phyloP scores from a whole-genome alignment of 2,113 vertebrate genomes.

The Pseudorasbora parva region DNA sequence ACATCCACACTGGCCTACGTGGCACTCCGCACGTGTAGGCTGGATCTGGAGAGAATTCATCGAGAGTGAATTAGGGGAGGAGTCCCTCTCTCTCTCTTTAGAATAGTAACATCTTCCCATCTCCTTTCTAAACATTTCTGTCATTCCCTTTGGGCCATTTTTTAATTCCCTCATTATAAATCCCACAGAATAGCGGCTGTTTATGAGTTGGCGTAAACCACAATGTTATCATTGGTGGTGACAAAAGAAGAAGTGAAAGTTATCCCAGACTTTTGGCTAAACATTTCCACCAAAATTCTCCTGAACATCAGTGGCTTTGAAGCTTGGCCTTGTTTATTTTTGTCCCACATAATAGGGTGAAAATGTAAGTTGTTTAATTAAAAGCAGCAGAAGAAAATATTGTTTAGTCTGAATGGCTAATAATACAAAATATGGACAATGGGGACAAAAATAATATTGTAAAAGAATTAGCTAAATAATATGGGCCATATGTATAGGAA shows the following conservation, averaged over 20 bases:
- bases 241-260: neutral
- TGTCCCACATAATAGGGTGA: slow-evolving; percentile 34
- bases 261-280: slow-evolving; percentile 3
- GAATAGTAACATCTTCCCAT: slow-evolving; percentile 56
- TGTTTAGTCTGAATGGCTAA: slow-evolving; percentile 33
- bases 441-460: neutral
- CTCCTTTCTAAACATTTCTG: slow-evolving; percentile 35
- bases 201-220: slow-evolving; percentile 33
- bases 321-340: slow-evolving; percentile 9
- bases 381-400: neutral
- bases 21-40: slow-evolving; percentile 70
- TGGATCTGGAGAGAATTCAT: slow-evolving; percentile 41
- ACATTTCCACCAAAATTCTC: slow-evolving; percentile 22
- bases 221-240: slow-evolving; percentile 3
- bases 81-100: slow-evolving; percentile 58
- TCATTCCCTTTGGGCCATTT: slow-evolving; percentile 44
- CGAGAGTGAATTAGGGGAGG: slow-evolving; percentile 66
- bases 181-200: neutral
- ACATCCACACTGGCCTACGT: slow-evolving; percentile 74
- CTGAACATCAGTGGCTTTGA: neutral
- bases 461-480: neutral
- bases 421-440: neutral
- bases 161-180: slow-evolving; percentile 41
- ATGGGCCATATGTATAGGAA: neutral
- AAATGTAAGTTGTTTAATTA: slow-evolving; percentile 6